phyloP scores from a whole-genome alignment of 2,888 invertebrate genomes.

The Dromius quadrimaculatus region DNA sequence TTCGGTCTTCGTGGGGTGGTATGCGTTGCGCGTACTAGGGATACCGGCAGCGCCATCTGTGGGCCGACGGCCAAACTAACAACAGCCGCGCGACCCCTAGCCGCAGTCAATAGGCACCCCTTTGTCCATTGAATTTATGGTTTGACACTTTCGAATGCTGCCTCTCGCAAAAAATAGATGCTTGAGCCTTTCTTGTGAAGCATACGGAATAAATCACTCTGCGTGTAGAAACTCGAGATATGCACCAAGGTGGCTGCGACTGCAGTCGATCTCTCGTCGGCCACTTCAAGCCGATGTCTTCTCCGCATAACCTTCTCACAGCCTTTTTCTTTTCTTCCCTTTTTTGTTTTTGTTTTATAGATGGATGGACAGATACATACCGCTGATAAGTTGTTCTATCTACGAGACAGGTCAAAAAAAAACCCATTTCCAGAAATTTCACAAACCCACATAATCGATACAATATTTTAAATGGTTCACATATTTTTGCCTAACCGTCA shows the following conservation, averaged over 20 bases:
- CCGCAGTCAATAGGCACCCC: slow-evolving; percentile 60
- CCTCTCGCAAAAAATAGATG: slow-evolving; percentile 64
- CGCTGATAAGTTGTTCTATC: slow-evolving; percentile 14
- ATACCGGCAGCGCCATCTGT: slow-evolving; percentile 57
- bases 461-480: slow-evolving; percentile 23
- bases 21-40: slow-evolving; percentile 17
- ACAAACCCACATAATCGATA: slow-evolving; percentile 26
- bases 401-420: background rate
- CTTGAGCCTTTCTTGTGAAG: slow-evolving; percentile 66
- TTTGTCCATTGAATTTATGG: slow-evolving; percentile 65
- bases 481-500: slow-evolving; percentile 6
- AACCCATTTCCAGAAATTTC: slow-evolving; percentile 21
- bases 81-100: slow-evolving; percentile 46
- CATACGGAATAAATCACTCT: slow-evolving; percentile 66
- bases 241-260: slow-evolving; percentile 36
- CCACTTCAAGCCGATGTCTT: slow-evolving; percentile 23
- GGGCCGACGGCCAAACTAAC: slow-evolving; percentile 54
- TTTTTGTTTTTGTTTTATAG: slow-evolving; percentile 29
- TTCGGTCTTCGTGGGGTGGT: too few relatives aligned
- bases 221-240: slow-evolving; percentile 50
- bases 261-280: slow-evolving; percentile 39
- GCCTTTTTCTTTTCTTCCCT: background rate
- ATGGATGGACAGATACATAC: slow-evolving; percentile 31
- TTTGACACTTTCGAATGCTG: slow-evolving; percentile 66
- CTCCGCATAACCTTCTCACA: background rate